Conservation (phyloP, 1,140 invertebrate species). For the Drosophila sp. region DNA sequence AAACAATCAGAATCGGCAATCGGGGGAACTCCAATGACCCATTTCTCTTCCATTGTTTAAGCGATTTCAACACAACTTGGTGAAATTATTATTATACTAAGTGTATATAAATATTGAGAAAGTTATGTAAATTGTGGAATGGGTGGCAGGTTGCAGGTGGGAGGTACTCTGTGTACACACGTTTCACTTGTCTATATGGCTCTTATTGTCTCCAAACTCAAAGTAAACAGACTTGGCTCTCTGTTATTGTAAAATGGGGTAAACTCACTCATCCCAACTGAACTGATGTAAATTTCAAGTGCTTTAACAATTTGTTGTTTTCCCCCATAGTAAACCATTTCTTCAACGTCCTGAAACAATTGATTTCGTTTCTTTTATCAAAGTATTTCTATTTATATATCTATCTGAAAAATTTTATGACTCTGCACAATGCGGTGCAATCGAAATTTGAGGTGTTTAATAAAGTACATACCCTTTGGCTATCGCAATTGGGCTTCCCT, state of each 20-base stretch:
- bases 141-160: not conserved
- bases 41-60: not conserved
- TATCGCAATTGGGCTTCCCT: not conserved
- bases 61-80: not conserved
- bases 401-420: too few species aligned
- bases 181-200: too few species aligned
- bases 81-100: not conserved
- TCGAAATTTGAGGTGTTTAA: slow-evolving; percentile 47
- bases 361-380: too few species aligned
- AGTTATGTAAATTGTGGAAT: not conserved
- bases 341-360: not conserved
- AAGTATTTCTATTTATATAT: not conserved
- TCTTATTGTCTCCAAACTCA: too few species aligned
- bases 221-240: too few species aligned
- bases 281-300: not conserved
- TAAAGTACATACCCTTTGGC: not conserved
- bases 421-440: slow-evolving; percentile 33
- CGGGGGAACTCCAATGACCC: not conserved
- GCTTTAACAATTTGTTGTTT: not conserved
- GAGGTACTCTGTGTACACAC: too few species aligned
- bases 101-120: slow-evolving; percentile 1
- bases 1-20: too few species aligned
- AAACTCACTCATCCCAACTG: too few species aligned
- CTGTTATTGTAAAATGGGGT: too few species aligned
- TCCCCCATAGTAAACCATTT: not conserved